Base-by-base conservation (phyloP, 2,113 vertebrate species). In the Ptilorrhoa leucosticta region DNA sequence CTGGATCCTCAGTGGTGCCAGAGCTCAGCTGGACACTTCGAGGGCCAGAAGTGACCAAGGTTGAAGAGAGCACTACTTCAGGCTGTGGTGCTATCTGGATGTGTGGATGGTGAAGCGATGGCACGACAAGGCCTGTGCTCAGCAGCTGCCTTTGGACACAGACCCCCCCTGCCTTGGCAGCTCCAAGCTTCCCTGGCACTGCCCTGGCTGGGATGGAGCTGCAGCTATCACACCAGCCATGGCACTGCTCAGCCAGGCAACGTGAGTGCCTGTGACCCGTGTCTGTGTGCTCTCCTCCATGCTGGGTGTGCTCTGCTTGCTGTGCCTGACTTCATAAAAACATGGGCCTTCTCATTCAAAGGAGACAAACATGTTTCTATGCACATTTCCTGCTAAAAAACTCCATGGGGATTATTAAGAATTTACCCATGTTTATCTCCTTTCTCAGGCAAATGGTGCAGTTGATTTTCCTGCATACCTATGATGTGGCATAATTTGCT, bases 121-220 rank as follows among this genome's bases (percentile, higher is more conserved):
- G 48, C 48, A 4, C 1, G 1, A 4, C 0, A 2, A 10, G 40
- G 75, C 40, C 17, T 0, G 0, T 27, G 44, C 17, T 16, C 53
- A 68, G 44, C 66, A 64, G 22, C 53, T 63, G 44, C 68, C 39
- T 47, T 23, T 47, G 33, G 48, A 40, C 20, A 10, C 2, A 53
- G 61, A 53, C 4, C 1, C 22, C 53, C 30, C 4, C n/a, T 45
- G 47, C 39, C 47, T 21, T 2, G 4, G 51, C 33, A 39, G 11
- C 21, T 8, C 58, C 1, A 4, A 61, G 33, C 35, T 42, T 9
- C 53, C 45, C 3, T 28, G 33, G 26, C 30, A 2, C 28, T 69
- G 60, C 37, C 45, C 11, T 6, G 47, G 23, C 45, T 28, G 58
- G 39, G 63, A 13, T 28, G 54, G 60, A 48, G 40, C 54, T 17